Conservation (phyloP, 2,797 vertebrate genomes). For the Pteronotus mesoamericanus region DNA sequence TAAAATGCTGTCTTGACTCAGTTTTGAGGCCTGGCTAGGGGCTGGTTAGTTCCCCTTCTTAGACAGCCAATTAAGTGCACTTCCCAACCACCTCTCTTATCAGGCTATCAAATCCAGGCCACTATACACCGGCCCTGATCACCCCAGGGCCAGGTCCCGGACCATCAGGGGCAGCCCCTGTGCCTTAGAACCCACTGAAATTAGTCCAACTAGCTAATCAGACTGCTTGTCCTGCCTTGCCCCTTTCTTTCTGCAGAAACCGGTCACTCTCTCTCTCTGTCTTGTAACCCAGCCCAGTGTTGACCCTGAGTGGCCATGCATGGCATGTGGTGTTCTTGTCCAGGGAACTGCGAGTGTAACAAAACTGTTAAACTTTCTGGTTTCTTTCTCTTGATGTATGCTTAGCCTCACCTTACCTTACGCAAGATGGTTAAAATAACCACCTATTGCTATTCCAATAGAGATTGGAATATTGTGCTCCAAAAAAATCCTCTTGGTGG, state of each 20-base stretch:
- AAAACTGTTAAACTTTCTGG: background rate
- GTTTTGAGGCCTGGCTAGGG: background rate
- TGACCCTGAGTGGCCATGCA: background rate
- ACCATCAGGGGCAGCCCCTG: background rate
- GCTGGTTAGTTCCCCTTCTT: background rate
- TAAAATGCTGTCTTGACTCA: background rate
- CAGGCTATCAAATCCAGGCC: background rate
- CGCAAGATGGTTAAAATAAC: background rate
- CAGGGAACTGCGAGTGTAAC: background rate
- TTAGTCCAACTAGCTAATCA: background rate
- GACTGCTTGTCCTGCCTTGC: background rate
- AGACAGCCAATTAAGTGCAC: background rate
- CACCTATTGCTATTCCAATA: too few relatives aligned
- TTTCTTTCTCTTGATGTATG: background rate
- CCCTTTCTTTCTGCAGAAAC: background rate
- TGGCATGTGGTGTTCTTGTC: background rate
- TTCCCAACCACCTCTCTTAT: background rate
- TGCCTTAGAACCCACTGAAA: background rate
- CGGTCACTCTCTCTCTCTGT: background rate
- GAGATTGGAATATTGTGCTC: background rate
- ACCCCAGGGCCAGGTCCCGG: background rate
- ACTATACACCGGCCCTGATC: background rate
- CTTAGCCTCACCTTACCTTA: background rate
- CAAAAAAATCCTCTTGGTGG: background rate
- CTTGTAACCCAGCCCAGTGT: background rate